Conservation (phyloP, 2,797 vertebrate genomes). For the Falco peregrinus region DNA sequence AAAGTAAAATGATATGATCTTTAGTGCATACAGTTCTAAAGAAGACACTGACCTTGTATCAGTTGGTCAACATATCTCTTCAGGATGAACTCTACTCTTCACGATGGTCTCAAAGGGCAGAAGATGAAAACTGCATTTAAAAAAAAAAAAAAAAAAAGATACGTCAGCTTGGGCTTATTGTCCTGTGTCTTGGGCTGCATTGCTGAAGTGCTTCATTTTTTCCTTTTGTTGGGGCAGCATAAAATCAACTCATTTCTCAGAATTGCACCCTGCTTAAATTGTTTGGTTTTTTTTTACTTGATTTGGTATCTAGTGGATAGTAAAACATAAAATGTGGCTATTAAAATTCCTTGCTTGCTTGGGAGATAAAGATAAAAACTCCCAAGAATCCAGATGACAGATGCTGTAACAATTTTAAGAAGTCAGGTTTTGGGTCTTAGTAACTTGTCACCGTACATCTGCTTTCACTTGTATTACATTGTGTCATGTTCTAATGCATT, state of each 20-base stretch:
- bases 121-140: not conserved
- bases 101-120: not conserved
- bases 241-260: not conserved
- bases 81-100: not conserved
- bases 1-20: not conserved
- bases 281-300: not conserved
- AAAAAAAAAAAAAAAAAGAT: not conserved
- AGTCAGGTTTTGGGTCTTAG: constrained; percentile 6
- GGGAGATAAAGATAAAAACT: not conserved
- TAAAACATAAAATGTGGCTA: not conserved
- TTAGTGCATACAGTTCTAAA: not conserved
- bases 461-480: constrained; percentile 4
- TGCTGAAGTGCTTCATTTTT: not conserved
- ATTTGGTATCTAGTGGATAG: not conserved
- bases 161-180: not conserved
- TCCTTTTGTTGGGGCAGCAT: not conserved
- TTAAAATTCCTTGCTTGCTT: not conserved
- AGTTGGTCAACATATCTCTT: not conserved
- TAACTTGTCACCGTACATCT: not conserved
- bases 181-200: not conserved
- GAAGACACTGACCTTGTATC: not conserved
- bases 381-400: not conserved
- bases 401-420: constrained; percentile 27
- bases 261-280: not conserved
- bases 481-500: not conserved